Conservation (phyloP, 2,113 vertebrate species). For the Aleadryas rufinucha region DNA sequence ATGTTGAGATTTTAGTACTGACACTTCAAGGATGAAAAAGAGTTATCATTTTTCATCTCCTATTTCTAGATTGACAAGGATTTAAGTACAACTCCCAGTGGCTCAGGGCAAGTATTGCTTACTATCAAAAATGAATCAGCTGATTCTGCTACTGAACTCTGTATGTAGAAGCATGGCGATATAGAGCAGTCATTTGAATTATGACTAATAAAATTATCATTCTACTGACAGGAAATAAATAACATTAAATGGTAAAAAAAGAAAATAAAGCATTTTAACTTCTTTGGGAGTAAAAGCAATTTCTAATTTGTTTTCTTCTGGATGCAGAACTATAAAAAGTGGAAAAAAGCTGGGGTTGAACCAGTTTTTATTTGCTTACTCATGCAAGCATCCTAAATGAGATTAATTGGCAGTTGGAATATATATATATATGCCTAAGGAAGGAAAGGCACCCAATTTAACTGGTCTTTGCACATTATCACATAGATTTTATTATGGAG, state of each 20-base stretch:
- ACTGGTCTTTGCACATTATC: not conserved
- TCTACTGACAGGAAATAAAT: not conserved
- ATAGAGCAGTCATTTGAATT: not conserved
- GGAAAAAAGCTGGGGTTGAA: not conserved
- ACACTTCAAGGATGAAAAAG: not conserved
- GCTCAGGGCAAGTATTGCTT: not conserved
- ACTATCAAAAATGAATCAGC: not conserved
- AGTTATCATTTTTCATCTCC: not conserved
- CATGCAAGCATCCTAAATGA: not conserved
- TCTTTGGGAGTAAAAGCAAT: not conserved
- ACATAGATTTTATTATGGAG: not conserved
- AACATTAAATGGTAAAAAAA: accelerated
- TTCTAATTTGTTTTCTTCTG: not conserved
- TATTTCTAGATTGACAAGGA: not conserved
- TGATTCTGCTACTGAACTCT: not conserved
- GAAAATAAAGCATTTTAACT: not conserved
- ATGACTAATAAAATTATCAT: not conserved
- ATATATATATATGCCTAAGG: not conserved
- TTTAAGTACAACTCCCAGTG: not conserved
- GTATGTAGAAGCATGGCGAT: not conserved
- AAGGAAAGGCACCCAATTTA: not conserved
- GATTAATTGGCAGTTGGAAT: not conserved
- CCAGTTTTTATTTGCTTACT: not conserved
- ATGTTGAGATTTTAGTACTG: not conserved
- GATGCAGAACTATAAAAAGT: not conserved